Evolutionary conservation across 2,797 vertebrate genomes (phyloP).

Genomic region (Smutsia gigantea): DNA sequence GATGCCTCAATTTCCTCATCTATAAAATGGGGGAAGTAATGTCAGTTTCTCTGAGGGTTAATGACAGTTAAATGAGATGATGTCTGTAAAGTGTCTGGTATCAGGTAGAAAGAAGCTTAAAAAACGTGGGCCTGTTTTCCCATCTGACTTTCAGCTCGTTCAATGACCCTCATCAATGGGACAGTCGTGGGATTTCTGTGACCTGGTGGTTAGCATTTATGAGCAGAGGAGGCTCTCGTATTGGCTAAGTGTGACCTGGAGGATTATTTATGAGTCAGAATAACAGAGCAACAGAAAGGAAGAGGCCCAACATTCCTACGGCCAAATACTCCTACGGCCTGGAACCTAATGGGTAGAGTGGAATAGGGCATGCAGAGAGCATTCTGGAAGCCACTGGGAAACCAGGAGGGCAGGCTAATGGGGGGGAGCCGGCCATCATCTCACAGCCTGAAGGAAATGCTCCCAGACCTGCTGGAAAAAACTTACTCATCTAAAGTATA

Average conservation of each 20-base stretch:
- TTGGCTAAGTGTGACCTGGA: neutral
- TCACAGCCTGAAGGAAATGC: neutral
- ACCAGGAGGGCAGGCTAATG: accelerated
- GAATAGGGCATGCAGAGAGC: neutral
- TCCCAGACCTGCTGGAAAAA: neutral
- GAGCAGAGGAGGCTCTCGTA: neutral
- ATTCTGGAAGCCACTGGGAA: neutral
- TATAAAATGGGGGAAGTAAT: neutral
- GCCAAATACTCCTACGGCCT: neutral
- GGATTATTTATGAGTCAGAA: neutral
- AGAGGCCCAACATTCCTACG: neutral
- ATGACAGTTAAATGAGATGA: neutral
- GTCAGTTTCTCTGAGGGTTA: neutral
- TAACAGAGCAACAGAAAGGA: neutral
- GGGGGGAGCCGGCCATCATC: neutral
- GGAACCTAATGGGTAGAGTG: neutral
- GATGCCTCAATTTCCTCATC: neutral
- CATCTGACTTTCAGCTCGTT: neutral
- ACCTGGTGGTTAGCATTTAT: neutral
- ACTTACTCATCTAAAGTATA: neutral
- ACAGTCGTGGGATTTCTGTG: neutral
- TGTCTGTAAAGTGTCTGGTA: neutral
- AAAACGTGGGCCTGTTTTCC: neutral
- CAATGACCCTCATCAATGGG: neutral
- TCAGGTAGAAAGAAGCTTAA: neutral